phyloP scores from a whole-genome alignment of 1,140 invertebrate species.

The Aphelenchoides fujianensis region DNA sequence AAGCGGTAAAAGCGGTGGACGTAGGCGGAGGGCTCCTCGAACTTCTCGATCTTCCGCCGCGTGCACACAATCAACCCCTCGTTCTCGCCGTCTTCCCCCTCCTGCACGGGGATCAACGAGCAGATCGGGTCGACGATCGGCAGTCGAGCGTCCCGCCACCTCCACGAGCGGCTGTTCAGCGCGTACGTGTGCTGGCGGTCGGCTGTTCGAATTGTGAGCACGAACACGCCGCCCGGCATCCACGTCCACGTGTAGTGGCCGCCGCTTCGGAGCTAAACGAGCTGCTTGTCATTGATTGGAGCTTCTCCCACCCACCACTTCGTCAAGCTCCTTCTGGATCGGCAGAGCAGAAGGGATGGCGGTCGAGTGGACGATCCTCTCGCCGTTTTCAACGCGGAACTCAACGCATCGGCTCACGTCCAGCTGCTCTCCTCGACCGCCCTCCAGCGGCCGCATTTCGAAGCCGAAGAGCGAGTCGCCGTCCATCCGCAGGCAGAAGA shows the following conservation, averaged over 20 bases:
- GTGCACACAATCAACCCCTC: background rate
- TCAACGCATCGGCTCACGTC: background rate
- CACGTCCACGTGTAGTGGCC: background rate
- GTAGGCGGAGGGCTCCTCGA: background rate
- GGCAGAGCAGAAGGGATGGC: background rate
- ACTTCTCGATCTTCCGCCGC: background rate
- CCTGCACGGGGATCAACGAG: background rate
- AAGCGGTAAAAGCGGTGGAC: background rate
- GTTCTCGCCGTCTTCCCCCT: background rate
- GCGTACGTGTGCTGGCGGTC: background rate
- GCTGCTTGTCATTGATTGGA: too few relatives aligned
- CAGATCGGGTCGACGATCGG: background rate
- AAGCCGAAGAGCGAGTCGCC: background rate
- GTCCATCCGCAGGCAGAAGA: background rate
- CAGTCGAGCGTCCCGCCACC: background rate
- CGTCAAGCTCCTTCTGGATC: background rate
- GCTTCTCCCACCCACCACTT: background rate
- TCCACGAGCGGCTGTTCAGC: background rate
- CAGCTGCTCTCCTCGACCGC: background rate
- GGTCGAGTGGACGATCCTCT: background rate
- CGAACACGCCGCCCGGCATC: background rate
- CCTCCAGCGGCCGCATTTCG: background rate
- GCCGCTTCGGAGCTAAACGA: background rate
- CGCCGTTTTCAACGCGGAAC: background rate
- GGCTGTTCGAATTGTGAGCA: background rate